Evolutionary conservation across 92 coral and sea anemone species (phyloP).

Genomic region (Phenganax stokvisi): DNA sequence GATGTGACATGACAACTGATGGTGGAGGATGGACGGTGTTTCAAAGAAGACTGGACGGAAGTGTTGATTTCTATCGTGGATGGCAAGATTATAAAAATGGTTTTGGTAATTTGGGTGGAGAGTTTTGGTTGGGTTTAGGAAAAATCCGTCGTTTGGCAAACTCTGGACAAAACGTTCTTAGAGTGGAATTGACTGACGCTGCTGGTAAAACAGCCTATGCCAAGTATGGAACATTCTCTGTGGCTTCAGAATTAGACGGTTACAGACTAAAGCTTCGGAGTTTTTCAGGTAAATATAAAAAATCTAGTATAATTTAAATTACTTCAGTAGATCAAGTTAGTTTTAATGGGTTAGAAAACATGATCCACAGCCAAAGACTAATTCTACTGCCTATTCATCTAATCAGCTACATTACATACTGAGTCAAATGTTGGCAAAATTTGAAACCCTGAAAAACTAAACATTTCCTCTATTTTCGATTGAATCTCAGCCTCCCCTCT

Average conservation of each 20-base stretch:
- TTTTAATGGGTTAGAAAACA: not conserved
- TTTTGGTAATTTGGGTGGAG: not conserved
- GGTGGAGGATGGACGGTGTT: constrained; percentile 1
- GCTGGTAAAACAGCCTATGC: not conserved
- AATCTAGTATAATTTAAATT: not conserved
- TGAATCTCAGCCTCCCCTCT: too few relatives aligned
- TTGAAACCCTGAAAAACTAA: too few relatives aligned
- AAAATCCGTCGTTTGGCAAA: not conserved
- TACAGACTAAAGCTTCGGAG: not conserved
- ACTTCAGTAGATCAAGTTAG: not conserved
- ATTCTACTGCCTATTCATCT: too few relatives aligned
- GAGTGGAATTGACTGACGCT: not conserved
- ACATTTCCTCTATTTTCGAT: too few relatives aligned
- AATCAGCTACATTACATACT: too few relatives aligned
- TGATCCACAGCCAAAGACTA: too few relatives aligned
- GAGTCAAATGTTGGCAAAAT: too few relatives aligned
- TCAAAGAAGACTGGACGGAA: not conserved
- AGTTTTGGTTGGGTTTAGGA: not conserved
- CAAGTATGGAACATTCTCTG: not conserved
- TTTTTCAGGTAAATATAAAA: not conserved
- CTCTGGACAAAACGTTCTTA: not conserved
- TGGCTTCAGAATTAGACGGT: not conserved
- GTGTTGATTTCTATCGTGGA: not conserved
- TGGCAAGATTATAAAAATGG: not conserved
- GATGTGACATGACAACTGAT: not conserved